phyloP scores from a whole-genome alignment of 35 echinoderm and acorn worm species.

The Apostichopus parvimensis region DNA sequence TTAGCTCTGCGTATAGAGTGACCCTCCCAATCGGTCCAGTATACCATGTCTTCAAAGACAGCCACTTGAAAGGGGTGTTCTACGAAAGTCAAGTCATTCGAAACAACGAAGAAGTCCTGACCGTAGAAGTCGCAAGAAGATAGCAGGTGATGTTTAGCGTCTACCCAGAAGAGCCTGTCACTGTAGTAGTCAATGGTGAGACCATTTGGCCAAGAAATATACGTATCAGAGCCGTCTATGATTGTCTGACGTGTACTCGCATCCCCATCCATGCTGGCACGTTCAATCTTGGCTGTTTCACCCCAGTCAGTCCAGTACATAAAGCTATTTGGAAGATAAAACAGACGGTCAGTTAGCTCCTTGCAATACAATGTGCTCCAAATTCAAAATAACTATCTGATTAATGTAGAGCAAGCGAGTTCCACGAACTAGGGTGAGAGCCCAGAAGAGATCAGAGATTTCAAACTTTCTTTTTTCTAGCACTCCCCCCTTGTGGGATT shows the following conservation, averaged over 20 bases:
- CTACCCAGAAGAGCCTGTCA: conserved; percentile 91
- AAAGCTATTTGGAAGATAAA: conserved; percentile 33
- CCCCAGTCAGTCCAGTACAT: conserved; percentile 99
- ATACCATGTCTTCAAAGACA: conserved; percentile 88
- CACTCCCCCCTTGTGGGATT: too few species aligned
- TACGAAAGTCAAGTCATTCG: conserved; percentile 32
- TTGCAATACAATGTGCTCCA: too few species aligned
- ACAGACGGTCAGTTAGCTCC: background rate
- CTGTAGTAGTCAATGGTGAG: conserved; percentile 74
- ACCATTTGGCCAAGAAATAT: conserved; percentile 87
- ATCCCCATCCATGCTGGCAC: conserved; percentile 87
- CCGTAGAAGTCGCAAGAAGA: conserved; percentile 70
- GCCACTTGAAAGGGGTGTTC: conserved; percentile 86
- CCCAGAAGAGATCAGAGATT: too few species aligned
- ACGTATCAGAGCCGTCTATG: conserved; percentile 11
- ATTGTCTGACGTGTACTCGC: conserved; percentile 38
- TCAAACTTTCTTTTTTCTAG: too few species aligned
- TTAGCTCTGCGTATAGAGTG: conserved; percentile 66
- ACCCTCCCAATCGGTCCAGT: conserved; percentile 94
- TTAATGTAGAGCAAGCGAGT: too few species aligned
- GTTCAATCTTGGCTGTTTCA: conserved; percentile 65
- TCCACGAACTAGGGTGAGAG: too few species aligned
- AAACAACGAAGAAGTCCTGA: conserved; percentile 22
- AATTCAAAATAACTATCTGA: background rate
- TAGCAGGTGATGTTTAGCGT: conserved; percentile 75